phyloP scores from a whole-genome alignment of 1,140 invertebrate species.

The Mizuhopecten yessoensis region DNA sequence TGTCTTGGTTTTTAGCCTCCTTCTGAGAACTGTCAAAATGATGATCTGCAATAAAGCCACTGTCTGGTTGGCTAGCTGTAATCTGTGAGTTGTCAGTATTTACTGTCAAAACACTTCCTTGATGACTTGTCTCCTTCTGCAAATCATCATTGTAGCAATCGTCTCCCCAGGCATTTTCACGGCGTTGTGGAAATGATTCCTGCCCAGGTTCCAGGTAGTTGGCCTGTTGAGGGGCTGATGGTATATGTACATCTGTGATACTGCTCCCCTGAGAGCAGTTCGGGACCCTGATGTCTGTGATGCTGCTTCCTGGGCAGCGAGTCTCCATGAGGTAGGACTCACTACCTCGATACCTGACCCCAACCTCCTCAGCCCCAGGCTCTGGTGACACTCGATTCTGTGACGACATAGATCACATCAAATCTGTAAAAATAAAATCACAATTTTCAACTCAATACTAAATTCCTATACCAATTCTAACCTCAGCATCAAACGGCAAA shows the following conservation, averaged over 20 bases:
- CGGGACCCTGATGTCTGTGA: not conserved
- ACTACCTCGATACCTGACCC: not conserved
- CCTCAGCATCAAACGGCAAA: not conserved
- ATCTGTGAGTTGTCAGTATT: not conserved
- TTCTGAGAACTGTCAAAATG: not conserved
- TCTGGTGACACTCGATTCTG: conserved; percentile 12
- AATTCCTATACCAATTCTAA: not conserved
- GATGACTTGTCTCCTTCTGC: not conserved
- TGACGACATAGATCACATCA: not conserved
- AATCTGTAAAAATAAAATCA: not conserved
- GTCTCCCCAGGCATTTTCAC: not conserved
- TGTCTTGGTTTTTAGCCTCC: not conserved
- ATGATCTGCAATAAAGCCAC: not conserved
- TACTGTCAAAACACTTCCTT: not conserved
- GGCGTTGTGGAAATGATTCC: not conserved
- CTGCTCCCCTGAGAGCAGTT: not conserved
- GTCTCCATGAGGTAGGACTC: not conserved
- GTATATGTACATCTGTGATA: not conserved
- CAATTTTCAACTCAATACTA: not conserved
- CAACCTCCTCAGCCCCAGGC: not conserved
- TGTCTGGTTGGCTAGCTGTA: not conserved
- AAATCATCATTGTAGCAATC: not conserved
- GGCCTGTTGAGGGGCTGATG: not conserved
- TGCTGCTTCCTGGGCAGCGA: not conserved
- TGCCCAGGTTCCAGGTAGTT: not conserved